Percentiles rank a stretch among this genome's conserved stretches.
These are phyloP conservation scores for Excalfactoria chinensis DNA, from an alignment of 2,113 vertebrate species.

Conservation along the genomic window DNA sequence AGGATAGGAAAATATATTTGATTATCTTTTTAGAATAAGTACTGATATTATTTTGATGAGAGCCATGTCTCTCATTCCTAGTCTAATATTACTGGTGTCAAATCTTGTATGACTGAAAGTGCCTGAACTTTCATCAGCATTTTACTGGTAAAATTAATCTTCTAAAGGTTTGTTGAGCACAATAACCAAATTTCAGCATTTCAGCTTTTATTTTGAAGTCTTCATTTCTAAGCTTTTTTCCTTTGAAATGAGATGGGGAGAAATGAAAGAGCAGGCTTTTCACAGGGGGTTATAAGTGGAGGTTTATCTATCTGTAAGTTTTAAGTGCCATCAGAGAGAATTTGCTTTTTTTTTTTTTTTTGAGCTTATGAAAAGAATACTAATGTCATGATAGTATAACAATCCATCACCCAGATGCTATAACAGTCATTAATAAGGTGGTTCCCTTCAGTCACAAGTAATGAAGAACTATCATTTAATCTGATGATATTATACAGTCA, in stretches of 20 bases:
- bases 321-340: neutral
- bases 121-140: neutral
- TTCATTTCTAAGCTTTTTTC: neutral
- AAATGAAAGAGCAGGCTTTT: neutral
- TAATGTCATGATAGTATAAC: neutral
- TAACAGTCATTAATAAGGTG: neutral
- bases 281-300: neutral
- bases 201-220: neutral
- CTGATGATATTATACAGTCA: neutral
- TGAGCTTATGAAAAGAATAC: neutral
- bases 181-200: neutral
- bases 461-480: neutral
- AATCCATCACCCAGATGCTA: too few relatives aligned
- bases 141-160: neutral
- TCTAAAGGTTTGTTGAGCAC: neutral
- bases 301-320: neutral
- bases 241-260: neutral
- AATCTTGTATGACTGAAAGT: neutral
- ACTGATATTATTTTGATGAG: neutral
- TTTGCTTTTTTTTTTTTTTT: neutral
- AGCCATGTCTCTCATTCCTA: neutral
- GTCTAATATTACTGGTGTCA: neutral
- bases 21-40: neutral
- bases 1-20: neutral
- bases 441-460: neutral